Base-by-base conservation (phyloP, 2,797 vertebrate genomes). In the Nasua narica region DNA sequence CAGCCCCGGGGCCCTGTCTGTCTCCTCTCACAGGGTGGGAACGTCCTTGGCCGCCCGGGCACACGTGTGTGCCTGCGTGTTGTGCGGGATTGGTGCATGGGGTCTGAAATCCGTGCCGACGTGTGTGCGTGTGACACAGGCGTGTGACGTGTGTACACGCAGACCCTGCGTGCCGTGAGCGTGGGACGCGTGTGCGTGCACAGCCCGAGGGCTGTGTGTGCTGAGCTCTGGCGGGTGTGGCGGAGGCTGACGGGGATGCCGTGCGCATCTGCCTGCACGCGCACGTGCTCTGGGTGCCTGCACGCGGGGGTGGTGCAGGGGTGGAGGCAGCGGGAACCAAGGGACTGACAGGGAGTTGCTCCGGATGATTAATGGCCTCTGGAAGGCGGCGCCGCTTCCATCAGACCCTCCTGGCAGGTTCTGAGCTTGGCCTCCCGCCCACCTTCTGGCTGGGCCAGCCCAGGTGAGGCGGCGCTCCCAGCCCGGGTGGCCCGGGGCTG, bases 331-430 rank as follows among this genome's bases (percentile, higher is more conserved):
- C n/a, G 11, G 77, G 62, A 78, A 56, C 23, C 15, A 60, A 35
- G 15, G 0, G 27, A 5, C 76, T 62, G 94, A 87, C 32, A 11
- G 82, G 76, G 95, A 62, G 35, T 60, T 58, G 84, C 89, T 81
- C 23, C 3, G 60, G 88, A 48, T 92, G 90, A 96, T 95, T 81
- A 81, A 89, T 56, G 35, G 65, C 35, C 56, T 82, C 27, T 76
- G 96, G 78, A 72, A 35, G 18, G 78, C 40, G 43, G 69, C 11
- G 2, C 83, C 10, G 3, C 15, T 18, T 60, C 82, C 50, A 8
- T 85, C 96, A 95, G 89, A 77, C 15, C 0, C 29, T 62, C 32
- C 90, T 90, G 76, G 91, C 70, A 43, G 92, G 65, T 69, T 95
- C 65, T 43, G 32, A 54, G 78, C 87, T 74, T 90, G 77, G 84